These are phyloP conservation scores for Gymnoscelis rufifasciata DNA, from an alignment of 2,888 invertebrate species.

Conservation along the genomic window DNA sequence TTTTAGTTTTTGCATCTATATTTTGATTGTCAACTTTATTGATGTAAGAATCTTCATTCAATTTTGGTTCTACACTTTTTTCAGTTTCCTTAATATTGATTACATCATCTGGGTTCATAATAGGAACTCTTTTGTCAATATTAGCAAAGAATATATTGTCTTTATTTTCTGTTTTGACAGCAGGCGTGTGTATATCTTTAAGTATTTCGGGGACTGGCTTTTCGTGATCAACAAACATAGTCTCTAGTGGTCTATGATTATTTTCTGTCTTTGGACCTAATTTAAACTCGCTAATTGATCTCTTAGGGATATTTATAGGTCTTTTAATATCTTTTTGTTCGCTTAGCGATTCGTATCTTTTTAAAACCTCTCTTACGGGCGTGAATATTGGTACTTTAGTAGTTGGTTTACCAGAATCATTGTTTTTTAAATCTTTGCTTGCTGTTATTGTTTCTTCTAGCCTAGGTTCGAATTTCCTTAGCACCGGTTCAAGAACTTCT, in stretches of 20 bases:
- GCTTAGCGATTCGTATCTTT: conserved; percentile 13
- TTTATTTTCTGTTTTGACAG: neutral
- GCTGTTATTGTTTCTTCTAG: neutral
- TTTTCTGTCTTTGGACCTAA: conserved; percentile 3
- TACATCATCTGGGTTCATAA: neutral
- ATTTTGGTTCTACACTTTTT: neutral
- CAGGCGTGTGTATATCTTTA: conserved; percentile 2
- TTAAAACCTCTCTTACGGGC: conserved; percentile 13
- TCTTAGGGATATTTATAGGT: conserved; percentile 3
- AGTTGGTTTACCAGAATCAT: neutral
- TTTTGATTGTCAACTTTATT: too few relatives aligned
- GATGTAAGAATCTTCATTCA: too few relatives aligned
- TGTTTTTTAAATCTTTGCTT: neutral
- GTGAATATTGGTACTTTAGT: conserved; percentile 7
- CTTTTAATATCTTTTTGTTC: conserved; percentile 3
- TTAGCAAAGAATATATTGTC: conserved; percentile 1
- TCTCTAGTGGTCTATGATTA: conserved; percentile 6
- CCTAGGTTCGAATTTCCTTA: conserved; percentile 5
- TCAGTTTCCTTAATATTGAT: neutral
- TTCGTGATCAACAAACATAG: conserved; percentile 9
- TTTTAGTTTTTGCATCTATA: neutral
- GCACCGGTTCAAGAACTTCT: conserved; percentile 9
- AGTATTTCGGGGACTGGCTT: conserved; percentile 7
- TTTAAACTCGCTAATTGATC: conserved; percentile 8
- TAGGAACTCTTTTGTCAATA: neutral